phyloP scores from a whole-genome alignment of 2,113 vertebrate genomes.

The Circaetus gallicus region DNA sequence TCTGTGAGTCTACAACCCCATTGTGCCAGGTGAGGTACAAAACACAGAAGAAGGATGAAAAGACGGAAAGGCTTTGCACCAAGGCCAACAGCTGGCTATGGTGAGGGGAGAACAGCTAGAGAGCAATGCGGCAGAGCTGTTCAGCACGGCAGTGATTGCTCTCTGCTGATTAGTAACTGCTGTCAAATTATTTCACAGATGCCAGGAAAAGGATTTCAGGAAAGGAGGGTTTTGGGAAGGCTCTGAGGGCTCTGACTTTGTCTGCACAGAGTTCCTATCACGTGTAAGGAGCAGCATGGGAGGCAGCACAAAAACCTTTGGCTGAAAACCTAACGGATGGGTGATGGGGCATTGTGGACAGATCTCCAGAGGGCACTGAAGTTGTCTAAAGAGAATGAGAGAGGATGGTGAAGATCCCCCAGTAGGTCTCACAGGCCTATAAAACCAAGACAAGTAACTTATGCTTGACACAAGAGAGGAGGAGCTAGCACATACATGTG shows the following conservation, averaged over 20 bases:
- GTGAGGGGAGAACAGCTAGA: not conserved
- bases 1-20: rapidly evolving
- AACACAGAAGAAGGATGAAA: not conserved
- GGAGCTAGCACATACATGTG: not conserved
- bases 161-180: not conserved
- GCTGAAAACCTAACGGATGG: rapidly evolving
- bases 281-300: not conserved
- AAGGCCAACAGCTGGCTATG: not conserved
- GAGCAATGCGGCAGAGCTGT: not conserved
- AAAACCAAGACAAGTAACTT: not conserved
- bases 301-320: not conserved
- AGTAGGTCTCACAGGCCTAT: not conserved
- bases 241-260: not conserved
- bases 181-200: not conserved
- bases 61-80: not conserved
- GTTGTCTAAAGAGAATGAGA: not conserved
- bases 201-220: not conserved
- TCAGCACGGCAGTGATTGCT: not conserved
- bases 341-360: rapidly evolving
- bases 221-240: not conserved
- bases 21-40: not conserved
- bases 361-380: not conserved
- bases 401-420: not conserved
- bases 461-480: not conserved
- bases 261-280: not conserved